Percentiles rank a stretch among this genome's conserved stretches.
These are phyloP conservation scores for Toxotes lorentzi DNA, from an alignment of 2,797 vertebrate genomes.

Conservation along the genomic window DNA sequence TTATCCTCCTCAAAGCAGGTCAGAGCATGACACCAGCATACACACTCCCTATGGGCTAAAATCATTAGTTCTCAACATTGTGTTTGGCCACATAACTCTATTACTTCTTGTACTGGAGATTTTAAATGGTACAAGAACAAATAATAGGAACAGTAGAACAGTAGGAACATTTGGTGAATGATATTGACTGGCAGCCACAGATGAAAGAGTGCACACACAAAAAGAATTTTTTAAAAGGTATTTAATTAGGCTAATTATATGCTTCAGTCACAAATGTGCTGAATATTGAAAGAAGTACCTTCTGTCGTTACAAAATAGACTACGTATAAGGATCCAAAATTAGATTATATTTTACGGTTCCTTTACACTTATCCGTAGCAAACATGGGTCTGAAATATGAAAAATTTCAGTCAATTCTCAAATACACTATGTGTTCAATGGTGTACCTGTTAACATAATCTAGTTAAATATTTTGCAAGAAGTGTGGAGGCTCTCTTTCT, in stretches of 20 bases:
- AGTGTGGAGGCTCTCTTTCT: not conserved
- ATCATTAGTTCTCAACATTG: not conserved
- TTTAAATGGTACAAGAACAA: not conserved
- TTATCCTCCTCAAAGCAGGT: constrained; percentile 96
- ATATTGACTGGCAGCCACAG: not conserved
- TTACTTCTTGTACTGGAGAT: too few species aligned
- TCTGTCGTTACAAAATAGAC: not conserved
- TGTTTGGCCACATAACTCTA: not conserved
- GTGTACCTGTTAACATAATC: not conserved
- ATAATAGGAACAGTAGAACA: too few species aligned
- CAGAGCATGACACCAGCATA: constrained; percentile 56
- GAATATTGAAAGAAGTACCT: too few species aligned
- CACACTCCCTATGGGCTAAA: constrained; percentile 5
- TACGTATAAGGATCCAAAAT: not conserved
- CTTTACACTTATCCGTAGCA: not conserved
- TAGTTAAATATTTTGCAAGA: not conserved
- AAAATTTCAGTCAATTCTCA: not conserved
- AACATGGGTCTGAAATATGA: not conserved
- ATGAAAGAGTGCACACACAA: not conserved
- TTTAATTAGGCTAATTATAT: constrained; percentile 17
- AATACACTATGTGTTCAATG: not conserved
- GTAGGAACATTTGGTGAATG: not conserved
- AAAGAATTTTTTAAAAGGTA: not conserved
- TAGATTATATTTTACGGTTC: not conserved
- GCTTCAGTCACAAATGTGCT: not conserved